These are phyloP conservation scores for Choristoneura fumiferana DNA, from an alignment of 1,140 invertebrate genomes.

Conservation along the genomic window DNA sequence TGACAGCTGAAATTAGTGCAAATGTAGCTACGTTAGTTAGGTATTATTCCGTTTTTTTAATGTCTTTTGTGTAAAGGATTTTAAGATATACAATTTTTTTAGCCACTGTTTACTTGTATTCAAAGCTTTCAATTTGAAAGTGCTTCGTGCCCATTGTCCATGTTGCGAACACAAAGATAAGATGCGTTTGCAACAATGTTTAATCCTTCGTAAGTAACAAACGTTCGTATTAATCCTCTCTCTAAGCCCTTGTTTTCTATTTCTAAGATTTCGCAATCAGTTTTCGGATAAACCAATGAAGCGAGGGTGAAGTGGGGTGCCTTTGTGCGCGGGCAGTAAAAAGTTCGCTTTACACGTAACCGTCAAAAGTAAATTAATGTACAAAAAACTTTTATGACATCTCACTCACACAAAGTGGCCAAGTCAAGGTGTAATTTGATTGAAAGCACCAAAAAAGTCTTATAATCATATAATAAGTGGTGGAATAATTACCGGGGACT, in stretches of 20 bases:
- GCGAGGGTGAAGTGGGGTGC: conserved; percentile 1
- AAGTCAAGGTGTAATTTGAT: conserved; percentile 76
- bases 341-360: conserved; percentile 58
- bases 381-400: conserved; percentile 75
- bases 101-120: conserved; percentile 20
- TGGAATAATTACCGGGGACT: conserved; percentile 73
- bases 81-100: not conserved
- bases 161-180: conserved; percentile 11
- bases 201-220: conserved; percentile 16
- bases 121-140: conserved; percentile 21
- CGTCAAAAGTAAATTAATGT: conserved; percentile 44
- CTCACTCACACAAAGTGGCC: conserved; percentile 67
- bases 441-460: conserved; percentile 76
- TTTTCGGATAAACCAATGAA: conserved; percentile 3
- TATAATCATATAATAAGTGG: conserved; percentile 77
- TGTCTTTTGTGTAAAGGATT: conserved; percentile 15
- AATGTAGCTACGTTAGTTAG: not conserved
- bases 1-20: conserved; percentile 44
- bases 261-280: conserved; percentile 16
- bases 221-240: conserved; percentile 12
- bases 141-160: conserved; percentile 9
- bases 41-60: too few relatives aligned
- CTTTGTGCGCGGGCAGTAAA: conserved; percentile 5
- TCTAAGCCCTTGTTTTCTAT: conserved; percentile 9
- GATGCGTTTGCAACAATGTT: conserved; percentile 9